Conservation (phyloP, 2,113 vertebrate species). For the Triplophysa dalaica region DNA sequence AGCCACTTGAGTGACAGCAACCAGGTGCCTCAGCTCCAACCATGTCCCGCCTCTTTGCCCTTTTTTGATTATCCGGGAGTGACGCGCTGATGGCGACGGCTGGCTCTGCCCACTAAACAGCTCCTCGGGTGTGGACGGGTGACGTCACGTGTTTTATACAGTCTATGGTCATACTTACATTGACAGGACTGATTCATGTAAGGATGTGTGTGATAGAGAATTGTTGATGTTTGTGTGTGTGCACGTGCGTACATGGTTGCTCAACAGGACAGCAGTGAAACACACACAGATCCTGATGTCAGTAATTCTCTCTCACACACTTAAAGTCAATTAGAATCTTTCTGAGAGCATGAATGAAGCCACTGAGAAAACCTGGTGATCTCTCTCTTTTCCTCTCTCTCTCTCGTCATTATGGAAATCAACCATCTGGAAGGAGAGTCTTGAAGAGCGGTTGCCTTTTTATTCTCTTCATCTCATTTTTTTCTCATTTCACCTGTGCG, state of each 20-base stretch:
- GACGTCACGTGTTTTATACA: too few species aligned
- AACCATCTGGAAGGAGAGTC: conserved; percentile 50
- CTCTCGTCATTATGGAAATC: conserved; percentile 54
- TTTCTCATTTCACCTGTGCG: conserved; percentile 63
- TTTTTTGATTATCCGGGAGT: too few species aligned
- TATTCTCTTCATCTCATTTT: conserved; percentile 54
- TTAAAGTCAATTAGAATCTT: conserved; percentile 5
- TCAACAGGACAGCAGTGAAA: neutral
- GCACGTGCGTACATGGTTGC: too few species aligned
- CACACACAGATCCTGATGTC: neutral
- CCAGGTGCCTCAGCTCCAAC: too few species aligned
- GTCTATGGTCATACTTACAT: neutral
- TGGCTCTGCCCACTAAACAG: too few species aligned
- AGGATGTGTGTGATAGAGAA: too few species aligned
- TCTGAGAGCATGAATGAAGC: conserved; percentile 24
- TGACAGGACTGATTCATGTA: neutral
- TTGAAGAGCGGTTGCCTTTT: conserved; percentile 7
- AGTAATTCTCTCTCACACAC: conserved; percentile 1
- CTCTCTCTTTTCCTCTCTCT: conserved; percentile 14
- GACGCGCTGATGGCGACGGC: too few species aligned
- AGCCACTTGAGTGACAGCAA: too few species aligned
- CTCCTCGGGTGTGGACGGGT: too few species aligned
- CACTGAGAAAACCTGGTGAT: conserved; percentile 14
- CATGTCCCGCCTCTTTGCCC: too few species aligned
- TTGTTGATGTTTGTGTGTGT: too few species aligned